A percentile compares a stretch with the other conserved stretches of the same genome.
Conservation (phyloP, 2,797 vertebrate genomes). For the Scomberomorus guttatus region DNA sequence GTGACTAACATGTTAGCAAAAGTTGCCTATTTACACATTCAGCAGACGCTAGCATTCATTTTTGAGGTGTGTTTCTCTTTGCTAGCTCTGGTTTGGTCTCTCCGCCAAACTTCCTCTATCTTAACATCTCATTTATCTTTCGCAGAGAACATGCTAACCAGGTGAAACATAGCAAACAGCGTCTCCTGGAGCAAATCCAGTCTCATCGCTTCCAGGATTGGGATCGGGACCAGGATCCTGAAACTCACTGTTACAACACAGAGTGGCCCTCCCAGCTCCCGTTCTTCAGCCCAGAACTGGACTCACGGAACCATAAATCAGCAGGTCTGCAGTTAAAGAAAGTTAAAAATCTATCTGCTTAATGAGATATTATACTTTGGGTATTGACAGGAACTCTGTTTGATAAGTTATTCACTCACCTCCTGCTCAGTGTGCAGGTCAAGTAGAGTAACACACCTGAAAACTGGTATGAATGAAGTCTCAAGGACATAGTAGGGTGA, state of each 20-base stretch:
- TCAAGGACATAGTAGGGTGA: neutral
- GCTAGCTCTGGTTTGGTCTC: too few species aligned
- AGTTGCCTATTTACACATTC: too few species aligned
- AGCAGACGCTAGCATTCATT: too few species aligned
- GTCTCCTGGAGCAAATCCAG: conserved; percentile 89
- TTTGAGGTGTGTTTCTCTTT: too few species aligned
- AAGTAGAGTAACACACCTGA: neutral
- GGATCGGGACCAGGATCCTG: conserved; percentile 90
- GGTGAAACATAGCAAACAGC: conserved; percentile 88
- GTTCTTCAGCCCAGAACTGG: conserved; percentile 88
- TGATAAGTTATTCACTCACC: too few species aligned
- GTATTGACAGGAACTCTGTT: neutral
- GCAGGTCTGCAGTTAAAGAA: conserved; percentile 49
- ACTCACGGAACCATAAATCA: conserved; percentile 81
- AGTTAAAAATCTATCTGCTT: neutral
- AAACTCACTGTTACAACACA: conserved; percentile 84
- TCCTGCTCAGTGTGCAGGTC: too few species aligned
- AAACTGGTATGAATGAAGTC: neutral
- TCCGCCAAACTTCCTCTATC: neutral
- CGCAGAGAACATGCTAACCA: conserved; percentile 89
- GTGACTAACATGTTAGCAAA: too few species aligned
- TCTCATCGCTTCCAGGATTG: conserved; percentile 88
- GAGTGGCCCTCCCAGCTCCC: conserved; percentile 79
- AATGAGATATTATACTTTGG: neutral
- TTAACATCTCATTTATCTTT: neutral